phyloP scores from a whole-genome alignment of 2,888 invertebrate species.

The Plebejus anna region DNA sequence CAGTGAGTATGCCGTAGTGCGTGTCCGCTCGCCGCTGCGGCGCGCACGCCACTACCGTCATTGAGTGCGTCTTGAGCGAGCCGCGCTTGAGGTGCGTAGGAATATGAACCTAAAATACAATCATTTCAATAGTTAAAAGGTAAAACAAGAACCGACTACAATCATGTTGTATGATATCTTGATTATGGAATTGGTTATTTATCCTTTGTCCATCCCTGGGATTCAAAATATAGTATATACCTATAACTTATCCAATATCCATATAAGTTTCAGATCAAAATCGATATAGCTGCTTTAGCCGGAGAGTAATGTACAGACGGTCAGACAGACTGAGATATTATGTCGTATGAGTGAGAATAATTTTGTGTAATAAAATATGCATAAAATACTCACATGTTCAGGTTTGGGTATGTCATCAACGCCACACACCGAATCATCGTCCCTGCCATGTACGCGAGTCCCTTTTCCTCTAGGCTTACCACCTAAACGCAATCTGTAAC shows the following conservation, averaged over 20 bases:
- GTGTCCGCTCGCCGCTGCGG: conserved; percentile 58
- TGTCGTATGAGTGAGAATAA: no score
- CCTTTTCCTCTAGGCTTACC: conserved; percentile 54
- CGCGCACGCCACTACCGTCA: conserved; percentile 64
- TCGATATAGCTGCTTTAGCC: no score
- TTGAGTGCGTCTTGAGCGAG: conserved; percentile 62
- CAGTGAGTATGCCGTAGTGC: conserved; percentile 67
- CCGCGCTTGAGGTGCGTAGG: conserved; percentile 59
- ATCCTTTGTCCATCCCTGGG: no score
- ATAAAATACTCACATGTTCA: conserved; percentile 54
- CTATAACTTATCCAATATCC: no score
- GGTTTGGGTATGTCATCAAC: conserved; percentile 65
- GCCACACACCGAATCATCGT: conserved; percentile 58
- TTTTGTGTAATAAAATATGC: neutral
- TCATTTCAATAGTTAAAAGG: neutral
- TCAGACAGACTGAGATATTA: no score
- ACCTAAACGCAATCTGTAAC: neutral
- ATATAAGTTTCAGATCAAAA: no score
- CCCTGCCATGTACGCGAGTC: conserved; percentile 45
- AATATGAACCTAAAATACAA: conserved; percentile 53
- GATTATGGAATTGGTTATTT: no score
- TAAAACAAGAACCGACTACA: no score
- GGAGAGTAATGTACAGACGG: no score
- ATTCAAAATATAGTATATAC: no score
- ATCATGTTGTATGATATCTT: no score